A percentile compares a stretch with the other conserved stretches of the same genome.
phyloP scores from a whole-genome alignment of 2,888 invertebrate species.

The Myopa testacea region DNA sequence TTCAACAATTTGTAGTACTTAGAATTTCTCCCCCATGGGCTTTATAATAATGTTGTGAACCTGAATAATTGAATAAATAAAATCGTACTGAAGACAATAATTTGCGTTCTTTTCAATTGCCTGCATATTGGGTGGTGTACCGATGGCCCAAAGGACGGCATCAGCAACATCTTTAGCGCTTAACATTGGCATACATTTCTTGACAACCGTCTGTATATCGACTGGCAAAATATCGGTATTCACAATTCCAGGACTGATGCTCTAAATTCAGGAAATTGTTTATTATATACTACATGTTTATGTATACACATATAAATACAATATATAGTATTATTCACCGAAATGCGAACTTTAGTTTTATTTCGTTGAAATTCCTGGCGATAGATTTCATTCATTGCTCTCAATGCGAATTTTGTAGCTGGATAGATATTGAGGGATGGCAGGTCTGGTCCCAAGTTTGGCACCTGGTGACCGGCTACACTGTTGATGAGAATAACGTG shows the following conservation, averaged over 20 bases:
- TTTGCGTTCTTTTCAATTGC: conserved; percentile 45
- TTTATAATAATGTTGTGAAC: conserved; percentile 32
- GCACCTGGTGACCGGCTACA: conserved; percentile 65
- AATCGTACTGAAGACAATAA: background rate
- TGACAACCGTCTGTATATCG: conserved; percentile 58
- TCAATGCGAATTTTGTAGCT: conserved; percentile 66
- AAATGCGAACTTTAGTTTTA: conserved; percentile 62
- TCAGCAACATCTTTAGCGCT: conserved; percentile 62
- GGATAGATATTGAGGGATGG: conserved; percentile 67
- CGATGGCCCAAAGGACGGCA: conserved; percentile 62
- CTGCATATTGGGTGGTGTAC: conserved; percentile 64
- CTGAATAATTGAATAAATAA: background rate
- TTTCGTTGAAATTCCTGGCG: conserved; percentile 65
- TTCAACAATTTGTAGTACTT: background rate
- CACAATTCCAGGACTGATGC: conserved; percentile 63
- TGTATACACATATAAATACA: no score
- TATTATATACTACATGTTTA: background rate
- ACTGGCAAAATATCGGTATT: conserved; percentile 63
- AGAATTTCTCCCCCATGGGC: conserved; percentile 33
- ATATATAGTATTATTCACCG: conserved; percentile 55
- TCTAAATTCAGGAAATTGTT: conserved; percentile 50
- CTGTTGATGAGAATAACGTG: conserved; percentile 71
- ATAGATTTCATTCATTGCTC: conserved; percentile 67
- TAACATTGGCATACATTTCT: conserved; percentile 60
- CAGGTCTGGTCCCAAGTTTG: conserved; percentile 59